Conservation (phyloP, 2,888 invertebrate species). For the Teleogryllus oceanicus region DNA sequence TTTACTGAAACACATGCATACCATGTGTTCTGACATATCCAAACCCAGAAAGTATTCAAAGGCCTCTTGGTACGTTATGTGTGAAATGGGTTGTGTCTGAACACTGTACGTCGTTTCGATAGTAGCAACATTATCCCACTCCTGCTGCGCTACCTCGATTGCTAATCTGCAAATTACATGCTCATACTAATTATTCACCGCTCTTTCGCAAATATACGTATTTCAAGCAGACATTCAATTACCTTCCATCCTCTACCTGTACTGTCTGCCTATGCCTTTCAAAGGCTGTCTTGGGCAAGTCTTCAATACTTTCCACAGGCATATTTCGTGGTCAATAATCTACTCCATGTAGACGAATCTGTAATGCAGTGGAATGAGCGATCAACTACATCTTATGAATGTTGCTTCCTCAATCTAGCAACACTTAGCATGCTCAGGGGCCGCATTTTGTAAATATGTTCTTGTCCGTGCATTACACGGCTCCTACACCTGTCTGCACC, state of each 20-base stretch:
- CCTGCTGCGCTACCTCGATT: constrained; percentile 31
- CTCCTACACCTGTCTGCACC: no score
- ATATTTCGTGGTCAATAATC: neutral
- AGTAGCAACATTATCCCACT: constrained; percentile 34
- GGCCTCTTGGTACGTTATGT: constrained; percentile 32
- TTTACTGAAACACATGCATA: constrained; percentile 24
- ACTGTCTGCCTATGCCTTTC: constrained; percentile 31
- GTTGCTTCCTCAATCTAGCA: no score
- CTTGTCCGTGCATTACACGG: no score
- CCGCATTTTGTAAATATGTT: no score
- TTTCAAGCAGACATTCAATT: constrained; percentile 3
- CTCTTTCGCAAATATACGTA: constrained; percentile 11
- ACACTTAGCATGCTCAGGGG: no score
- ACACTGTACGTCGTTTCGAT: constrained; percentile 30
- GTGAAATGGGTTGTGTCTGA: neutral
- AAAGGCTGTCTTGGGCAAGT: constrained; percentile 26
- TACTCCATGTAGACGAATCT: neutral
- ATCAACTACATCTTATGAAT: no score
- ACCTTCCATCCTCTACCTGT: constrained; percentile 31
- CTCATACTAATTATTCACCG: neutral
- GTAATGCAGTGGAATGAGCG: no score
- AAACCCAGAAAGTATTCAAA: constrained; percentile 29
- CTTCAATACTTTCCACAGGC: neutral
- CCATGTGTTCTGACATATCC: constrained; percentile 32
- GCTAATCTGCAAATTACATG: constrained; percentile 26